Evolutionary conservation across 2,888 invertebrate genomes (phyloP).

Genomic region (Emmelina monodactyla): DNA sequence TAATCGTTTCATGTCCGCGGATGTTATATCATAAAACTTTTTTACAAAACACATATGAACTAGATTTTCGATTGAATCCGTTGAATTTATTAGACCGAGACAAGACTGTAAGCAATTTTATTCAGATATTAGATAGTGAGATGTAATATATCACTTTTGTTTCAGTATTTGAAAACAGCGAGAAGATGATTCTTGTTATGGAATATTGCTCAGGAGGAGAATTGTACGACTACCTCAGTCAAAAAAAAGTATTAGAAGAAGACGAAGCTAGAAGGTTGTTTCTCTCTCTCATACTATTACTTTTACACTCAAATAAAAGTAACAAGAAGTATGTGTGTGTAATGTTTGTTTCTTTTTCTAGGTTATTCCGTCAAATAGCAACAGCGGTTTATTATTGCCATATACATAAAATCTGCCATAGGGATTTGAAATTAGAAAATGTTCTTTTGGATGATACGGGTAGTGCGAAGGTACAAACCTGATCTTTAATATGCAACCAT

Average conservation of each 20-base stretch:
- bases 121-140: too few species aligned
- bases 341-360: conserved; percentile 32
- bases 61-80: too few species aligned
- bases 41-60: too few species aligned
- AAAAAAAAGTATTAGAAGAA: conserved; percentile 88
- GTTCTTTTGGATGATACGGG: conserved; percentile 91
- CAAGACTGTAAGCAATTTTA: too few species aligned
- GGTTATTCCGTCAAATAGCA: conserved; percentile 95
- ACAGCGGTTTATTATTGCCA: conserved; percentile 98
- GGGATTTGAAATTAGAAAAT: conserved; percentile 95
- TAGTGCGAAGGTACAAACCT: conserved; percentile 83
- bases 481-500: background rate
- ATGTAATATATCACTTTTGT: too few species aligned
- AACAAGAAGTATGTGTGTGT: too few species aligned
- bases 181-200: conserved; percentile 99
- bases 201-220: conserved; percentile 99
- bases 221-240: conserved; percentile 95
- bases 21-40: too few species aligned
- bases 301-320: too few species aligned
- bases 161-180: conserved; percentile 98
- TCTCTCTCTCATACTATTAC: too few species aligned
- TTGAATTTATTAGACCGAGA: too few species aligned
- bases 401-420: conserved; percentile 96
- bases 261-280: conserved; percentile 87
- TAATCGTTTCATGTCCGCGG: too few species aligned